phyloP scores from a whole-genome alignment of 2,888 invertebrate genomes.

The Electrophaes corylata region DNA sequence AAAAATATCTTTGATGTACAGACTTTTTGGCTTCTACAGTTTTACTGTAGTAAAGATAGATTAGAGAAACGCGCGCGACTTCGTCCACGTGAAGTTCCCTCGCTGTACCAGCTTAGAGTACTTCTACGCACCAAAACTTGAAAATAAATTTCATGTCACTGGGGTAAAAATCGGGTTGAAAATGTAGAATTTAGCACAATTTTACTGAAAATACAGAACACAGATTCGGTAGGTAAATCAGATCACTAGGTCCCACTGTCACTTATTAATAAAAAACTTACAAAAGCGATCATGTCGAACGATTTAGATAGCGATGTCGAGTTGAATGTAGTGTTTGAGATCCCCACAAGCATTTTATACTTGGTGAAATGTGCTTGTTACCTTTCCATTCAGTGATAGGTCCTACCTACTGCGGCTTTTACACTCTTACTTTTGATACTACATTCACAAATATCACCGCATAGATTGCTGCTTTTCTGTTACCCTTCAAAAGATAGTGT shows the following conservation, averaged over 20 bases:
- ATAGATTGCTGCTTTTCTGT: conserved; percentile 45
- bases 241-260: conserved; percentile 2
- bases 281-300: conserved; percentile 80
- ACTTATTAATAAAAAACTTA: conserved; percentile 63
- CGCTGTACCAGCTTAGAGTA: no score
- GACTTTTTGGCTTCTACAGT: no score
- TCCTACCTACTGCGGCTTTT: conserved; percentile 48
- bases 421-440: conserved; percentile 22
- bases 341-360: conserved; percentile 76
- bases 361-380: conserved; percentile 73
- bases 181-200: background rate
- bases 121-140: no score
- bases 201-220: background rate
- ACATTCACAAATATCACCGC: background rate
- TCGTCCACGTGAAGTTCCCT: no score
- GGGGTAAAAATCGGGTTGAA: background rate
- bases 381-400: conserved; percentile 82
- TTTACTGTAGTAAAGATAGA: no score
- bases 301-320: conserved; percentile 64
- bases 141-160: no score
- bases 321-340: conserved; percentile 71
- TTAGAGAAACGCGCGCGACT: no score
- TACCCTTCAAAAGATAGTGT: rapidly evolving
- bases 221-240: background rate
- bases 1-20: no score